Percentiles rank a stretch among this genome's conserved stretches.
Conservation (phyloP, 2,797 vertebrate genomes). For the Novumbra hubbsi region DNA sequence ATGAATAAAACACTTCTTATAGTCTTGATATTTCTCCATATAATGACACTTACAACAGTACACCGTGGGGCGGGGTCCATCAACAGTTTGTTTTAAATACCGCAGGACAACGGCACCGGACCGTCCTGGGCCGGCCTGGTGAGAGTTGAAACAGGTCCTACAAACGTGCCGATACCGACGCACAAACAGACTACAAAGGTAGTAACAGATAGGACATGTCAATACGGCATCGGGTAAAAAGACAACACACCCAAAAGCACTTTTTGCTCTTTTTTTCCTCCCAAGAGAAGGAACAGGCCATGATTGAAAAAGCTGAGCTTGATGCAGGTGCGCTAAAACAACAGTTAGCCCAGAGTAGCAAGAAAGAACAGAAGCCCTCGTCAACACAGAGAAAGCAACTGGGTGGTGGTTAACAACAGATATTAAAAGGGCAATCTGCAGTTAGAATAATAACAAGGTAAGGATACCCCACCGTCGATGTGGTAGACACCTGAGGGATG, state of each 20-base stretch:
- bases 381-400: conserved; percentile 64
- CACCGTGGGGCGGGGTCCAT: conserved; percentile 43
- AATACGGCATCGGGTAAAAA: conserved; percentile 40
- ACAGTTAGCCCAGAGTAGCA: conserved; percentile 64
- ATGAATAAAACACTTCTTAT: conserved; percentile 56
- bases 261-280: conserved; percentile 38
- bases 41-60: conserved; percentile 50
- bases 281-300: conserved; percentile 53
- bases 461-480: neutral
- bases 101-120: conserved; percentile 58
- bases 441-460: neutral
- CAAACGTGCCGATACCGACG: conserved; percentile 49
- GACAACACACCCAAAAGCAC: conserved; percentile 34
- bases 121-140: conserved; percentile 73
- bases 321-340: conserved; percentile 71
- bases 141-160: conserved; percentile 53
- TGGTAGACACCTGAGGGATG: neutral
- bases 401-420: conserved; percentile 25
- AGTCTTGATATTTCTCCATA: conserved; percentile 51
- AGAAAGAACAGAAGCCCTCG: conserved; percentile 60
- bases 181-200: conserved; percentile 41
- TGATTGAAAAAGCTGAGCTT: conserved; percentile 69
- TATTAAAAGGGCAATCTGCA: conserved; percentile 2
- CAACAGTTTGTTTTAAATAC: conserved; percentile 63
- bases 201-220: conserved; percentile 34